Conservation (phyloP, 2,797 vertebrate species). For the Carapus acus region DNA sequence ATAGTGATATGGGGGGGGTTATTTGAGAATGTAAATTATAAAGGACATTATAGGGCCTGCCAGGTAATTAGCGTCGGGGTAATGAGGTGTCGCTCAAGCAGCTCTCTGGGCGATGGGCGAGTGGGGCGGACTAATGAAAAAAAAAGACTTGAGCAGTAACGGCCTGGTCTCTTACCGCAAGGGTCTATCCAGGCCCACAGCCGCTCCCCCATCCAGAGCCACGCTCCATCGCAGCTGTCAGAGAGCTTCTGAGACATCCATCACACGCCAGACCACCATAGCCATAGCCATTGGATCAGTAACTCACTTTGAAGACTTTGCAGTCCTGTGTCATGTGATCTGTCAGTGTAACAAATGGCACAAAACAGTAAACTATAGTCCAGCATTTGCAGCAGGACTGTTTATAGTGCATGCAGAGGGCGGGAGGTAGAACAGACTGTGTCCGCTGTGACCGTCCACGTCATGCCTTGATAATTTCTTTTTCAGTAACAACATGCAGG, state of each 20-base stretch:
- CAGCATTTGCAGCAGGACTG: constrained; percentile 7
- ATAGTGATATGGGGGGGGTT: constrained; percentile 36
- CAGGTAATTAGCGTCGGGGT: constrained; percentile 56
- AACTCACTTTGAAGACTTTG: constrained; percentile 11
- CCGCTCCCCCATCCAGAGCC: constrained; percentile 25
- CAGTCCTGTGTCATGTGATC: constrained; percentile 7
- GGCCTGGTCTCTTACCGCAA: constrained; percentile 26
- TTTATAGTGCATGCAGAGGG: constrained; percentile 4
- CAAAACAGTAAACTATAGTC: constrained; percentile 6
- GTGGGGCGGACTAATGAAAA: constrained; percentile 36
- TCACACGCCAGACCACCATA: constrained; percentile 14
- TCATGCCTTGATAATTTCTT: constrained; percentile 10
- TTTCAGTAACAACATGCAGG: constrained; percentile 28
- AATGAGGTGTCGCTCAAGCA: constrained; percentile 59
- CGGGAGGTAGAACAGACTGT: constrained; percentile 21
- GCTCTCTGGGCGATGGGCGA: constrained; percentile 35
- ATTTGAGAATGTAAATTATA: constrained; percentile 40
- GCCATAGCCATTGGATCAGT: constrained; percentile 7
- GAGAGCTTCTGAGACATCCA: constrained; percentile 23
- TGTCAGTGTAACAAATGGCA: constrained; percentile 15
- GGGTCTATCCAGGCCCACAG: constrained; percentile 5
- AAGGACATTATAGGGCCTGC: constrained; percentile 35
- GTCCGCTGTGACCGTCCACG: not conserved
- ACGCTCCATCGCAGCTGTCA: constrained; percentile 44
- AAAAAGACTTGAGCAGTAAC: constrained; percentile 45